Conservation (phyloP, 2,888 invertebrate genomes). For the Phasia obesa region DNA sequence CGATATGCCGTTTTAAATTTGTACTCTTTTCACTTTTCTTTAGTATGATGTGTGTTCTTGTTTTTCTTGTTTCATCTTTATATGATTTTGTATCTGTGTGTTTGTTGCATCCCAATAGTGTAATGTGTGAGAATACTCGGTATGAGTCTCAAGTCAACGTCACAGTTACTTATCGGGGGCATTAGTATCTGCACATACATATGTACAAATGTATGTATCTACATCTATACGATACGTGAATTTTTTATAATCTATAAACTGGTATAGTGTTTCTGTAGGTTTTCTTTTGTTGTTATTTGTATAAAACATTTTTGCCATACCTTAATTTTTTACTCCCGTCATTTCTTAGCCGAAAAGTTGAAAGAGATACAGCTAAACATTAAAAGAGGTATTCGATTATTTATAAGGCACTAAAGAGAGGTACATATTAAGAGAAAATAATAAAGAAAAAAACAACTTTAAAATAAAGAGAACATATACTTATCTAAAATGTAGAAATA, state of each 20-base stretch:
- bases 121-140: conserved; percentile 17
- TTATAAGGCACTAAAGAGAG: not conserved
- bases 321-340: conserved; percentile 38
- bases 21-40: conserved; percentile 62
- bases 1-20: conserved; percentile 32
- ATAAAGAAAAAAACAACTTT: too few species aligned
- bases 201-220: not conserved
- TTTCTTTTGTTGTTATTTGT: conserved; percentile 28
- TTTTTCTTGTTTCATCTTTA: conserved; percentile 25
- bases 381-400: not conserved
- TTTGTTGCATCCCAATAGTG: conserved; percentile 41
- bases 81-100: conserved; percentile 3
- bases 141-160: conserved; percentile 17
- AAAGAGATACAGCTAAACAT: not conserved
- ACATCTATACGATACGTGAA: too few species aligned
- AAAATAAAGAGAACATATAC: too few species aligned
- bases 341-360: not conserved
- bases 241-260: conserved; percentile 20
- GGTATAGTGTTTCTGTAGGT: conserved; percentile 23
- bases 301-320: conserved; percentile 37
- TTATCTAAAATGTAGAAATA: too few species aligned
- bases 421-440: not conserved
- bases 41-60: conserved; percentile 17
- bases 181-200: conserved; percentile 9
- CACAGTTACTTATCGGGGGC: conserved; percentile 44